phyloP scores from a whole-genome alignment of 2,113 vertebrate species.

The Oryzias melastigma region DNA sequence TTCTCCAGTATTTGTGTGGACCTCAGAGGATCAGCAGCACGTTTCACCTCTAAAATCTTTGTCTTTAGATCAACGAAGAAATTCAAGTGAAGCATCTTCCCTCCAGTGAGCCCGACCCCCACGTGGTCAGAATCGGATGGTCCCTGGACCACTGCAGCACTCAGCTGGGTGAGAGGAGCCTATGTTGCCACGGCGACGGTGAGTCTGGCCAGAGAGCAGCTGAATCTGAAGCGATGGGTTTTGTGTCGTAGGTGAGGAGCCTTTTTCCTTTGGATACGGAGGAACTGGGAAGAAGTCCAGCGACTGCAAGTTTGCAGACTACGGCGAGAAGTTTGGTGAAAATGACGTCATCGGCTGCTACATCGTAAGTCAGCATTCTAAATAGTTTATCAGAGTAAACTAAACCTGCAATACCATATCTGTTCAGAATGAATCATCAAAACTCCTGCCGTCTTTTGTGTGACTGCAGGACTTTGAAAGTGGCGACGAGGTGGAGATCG shows the following conservation, averaged over 20 bases:
- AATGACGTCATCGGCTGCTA: slow-evolving; percentile 89
- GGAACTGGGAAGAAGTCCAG: slow-evolving; percentile 88
- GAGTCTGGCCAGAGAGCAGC: too few relatives aligned
- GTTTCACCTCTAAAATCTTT: not conserved
- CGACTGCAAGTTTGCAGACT: slow-evolving; percentile 86
- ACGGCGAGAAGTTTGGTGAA: slow-evolving; percentile 86
- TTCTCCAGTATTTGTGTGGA: too few relatives aligned
- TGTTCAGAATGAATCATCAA: not conserved
- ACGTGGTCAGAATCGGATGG: slow-evolving; percentile 90
- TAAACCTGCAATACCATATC: too few relatives aligned
- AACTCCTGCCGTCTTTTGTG: not conserved
- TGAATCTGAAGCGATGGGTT: not conserved
- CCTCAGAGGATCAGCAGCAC: too few relatives aligned
- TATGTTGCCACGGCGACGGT: not conserved
- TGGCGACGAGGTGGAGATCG: slow-evolving; percentile 82
- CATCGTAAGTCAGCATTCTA: slow-evolving; percentile 74
- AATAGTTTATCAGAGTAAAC: not conserved
- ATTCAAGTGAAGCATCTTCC: slow-evolving; percentile 90
- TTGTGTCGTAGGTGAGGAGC: slow-evolving; percentile 80
- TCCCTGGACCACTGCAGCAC: slow-evolving; percentile 88
- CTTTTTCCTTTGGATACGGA: slow-evolving; percentile 87
- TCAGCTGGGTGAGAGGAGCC: slow-evolving; percentile 81
- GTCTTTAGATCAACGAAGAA: slow-evolving; percentile 85
- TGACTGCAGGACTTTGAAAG: slow-evolving; percentile 84
- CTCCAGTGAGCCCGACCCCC: slow-evolving; percentile 85